Percentiles rank a stretch among this genome's conserved stretches.
phyloP scores from a whole-genome alignment of 2,888 invertebrate genomes.

The Aelia acuminata region DNA sequence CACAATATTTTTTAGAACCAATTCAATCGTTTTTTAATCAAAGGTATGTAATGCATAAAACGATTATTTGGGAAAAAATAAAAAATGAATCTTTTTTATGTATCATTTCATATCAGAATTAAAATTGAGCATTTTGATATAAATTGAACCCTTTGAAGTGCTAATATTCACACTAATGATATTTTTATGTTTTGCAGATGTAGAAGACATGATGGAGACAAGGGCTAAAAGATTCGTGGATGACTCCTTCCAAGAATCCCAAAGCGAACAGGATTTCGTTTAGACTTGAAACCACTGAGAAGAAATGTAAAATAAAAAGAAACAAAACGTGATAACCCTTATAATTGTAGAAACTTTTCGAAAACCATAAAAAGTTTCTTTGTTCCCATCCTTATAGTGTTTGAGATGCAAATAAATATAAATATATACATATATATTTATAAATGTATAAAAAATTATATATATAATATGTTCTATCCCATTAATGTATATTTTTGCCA shows the following conservation, averaged over 20 bases:
- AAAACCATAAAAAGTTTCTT: constrained; percentile 36
- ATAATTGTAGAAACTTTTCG: constrained; percentile 50
- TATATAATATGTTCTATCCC: constrained; percentile 54
- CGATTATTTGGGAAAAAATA: too few relatives aligned
- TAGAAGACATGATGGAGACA: constrained; percentile 62
- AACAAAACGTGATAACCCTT: constrained; percentile 55
- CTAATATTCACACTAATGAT: not conserved
- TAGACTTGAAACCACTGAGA: constrained; percentile 27
- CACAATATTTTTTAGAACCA: not conserved
- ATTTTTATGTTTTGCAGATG: constrained; percentile 58
- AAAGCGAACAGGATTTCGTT: constrained; percentile 47
- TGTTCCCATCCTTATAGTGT: constrained; percentile 46
- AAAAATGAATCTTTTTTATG: too few relatives aligned
- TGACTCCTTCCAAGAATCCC: constrained; percentile 50
- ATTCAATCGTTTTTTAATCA: not conserved
- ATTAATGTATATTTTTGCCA: constrained; percentile 53
- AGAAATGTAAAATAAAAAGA: constrained; percentile 38
- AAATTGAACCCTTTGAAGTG: not conserved
- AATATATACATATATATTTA: constrained; percentile 56
- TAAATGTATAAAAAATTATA: constrained; percentile 57
- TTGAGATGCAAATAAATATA: constrained; percentile 40
- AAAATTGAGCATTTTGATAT: not conserved
- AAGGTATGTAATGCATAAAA: too few relatives aligned
- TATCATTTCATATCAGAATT: not conserved
- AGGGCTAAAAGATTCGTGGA: constrained; percentile 62